Base-by-base conservation (phyloP, 2,797 vertebrate genomes). In the Champsocephalus esox region DNA sequence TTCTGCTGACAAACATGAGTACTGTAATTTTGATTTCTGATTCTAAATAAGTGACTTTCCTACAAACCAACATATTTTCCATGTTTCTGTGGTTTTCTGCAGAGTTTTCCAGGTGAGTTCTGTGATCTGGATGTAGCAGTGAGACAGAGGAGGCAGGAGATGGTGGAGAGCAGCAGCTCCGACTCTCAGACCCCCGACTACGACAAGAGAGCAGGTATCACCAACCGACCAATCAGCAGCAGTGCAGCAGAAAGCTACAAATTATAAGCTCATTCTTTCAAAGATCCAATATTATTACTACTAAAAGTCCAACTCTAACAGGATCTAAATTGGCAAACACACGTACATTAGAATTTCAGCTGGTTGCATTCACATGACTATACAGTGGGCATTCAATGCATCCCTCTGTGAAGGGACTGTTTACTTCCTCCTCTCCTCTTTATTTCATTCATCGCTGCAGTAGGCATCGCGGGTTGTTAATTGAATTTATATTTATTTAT, bases 131-230 rank as follows among this genome's bases (percentile, higher is more conserved):
- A 97, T n/a, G 94, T 93, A 80, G 92, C 95, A 17, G 88, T 96
- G 56, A 91, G 80, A 10, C 93, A 93, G 57, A 88, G 92, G 58
- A 93, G 94, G 69, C 93, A 93, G 80, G 95, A 95, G 52, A 86
- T 95, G 80, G 96, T 96, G 82, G 96, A 96, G 73, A 97, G 95
- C 81, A 99, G 96, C 90, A 98, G 97, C 83, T 97, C 97, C 11
- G 97, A 97, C 60, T 98, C 96, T 9, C 97, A 96, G 79, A 96
- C 94, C 1, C 95, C 94, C 2, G 96, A 97, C 77, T 93, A 95
- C 0, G 95, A 97, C 64, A 96, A 96, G 85, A 94, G 95, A 10
- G 88, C 94, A 92, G 96, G 97, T 99, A 84, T 14, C 13, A 50
- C 34, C n/a, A 9, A 1, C 43, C 21, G 2, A 28, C 17, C 16